A percentile compares a stretch with the other conserved stretches of the same genome.
These are phyloP conservation scores for Xanthia icteritia DNA, from an alignment of 2,888 invertebrate species.

Conservation along the genomic window DNA sequence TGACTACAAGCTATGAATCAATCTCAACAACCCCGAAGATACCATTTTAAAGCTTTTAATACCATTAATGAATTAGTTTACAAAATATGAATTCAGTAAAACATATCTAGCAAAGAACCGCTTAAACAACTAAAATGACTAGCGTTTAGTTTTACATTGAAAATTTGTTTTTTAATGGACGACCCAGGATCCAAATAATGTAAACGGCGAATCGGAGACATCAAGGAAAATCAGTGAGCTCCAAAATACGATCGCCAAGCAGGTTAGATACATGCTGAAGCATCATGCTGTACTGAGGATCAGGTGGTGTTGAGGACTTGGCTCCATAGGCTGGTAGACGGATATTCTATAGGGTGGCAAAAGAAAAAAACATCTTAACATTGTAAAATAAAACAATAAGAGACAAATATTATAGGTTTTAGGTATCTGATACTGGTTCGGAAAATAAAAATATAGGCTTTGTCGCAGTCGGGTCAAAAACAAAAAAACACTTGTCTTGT, in stretches of 20 bases:
- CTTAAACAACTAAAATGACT: slow-evolving; percentile 46
- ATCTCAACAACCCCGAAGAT: neutral
- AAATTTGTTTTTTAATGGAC: slow-evolving; percentile 78
- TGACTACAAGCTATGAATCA: neutral
- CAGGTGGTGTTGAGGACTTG: slow-evolving; percentile 22
- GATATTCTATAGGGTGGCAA: neutral
- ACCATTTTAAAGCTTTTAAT: too few species aligned
- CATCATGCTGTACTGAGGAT: slow-evolving; percentile 55
- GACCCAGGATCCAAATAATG: slow-evolving; percentile 86
- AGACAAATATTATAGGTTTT: neutral
- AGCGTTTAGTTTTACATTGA: slow-evolving; percentile 69
- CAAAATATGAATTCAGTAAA: slow-evolving; percentile 52
- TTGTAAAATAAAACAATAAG: neutral
- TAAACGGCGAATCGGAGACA: slow-evolving; percentile 86
- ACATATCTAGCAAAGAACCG: slow-evolving; percentile 40
- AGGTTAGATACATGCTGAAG: slow-evolving; percentile 90
- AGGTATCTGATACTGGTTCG: too few species aligned
- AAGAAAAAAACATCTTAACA: neutral
- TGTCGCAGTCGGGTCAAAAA: neutral
- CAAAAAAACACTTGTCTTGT: neutral
- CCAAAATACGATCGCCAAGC: slow-evolving; percentile 96
- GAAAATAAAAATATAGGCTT: neutral
- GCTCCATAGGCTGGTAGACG: neutral
- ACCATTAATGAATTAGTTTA: too few species aligned
- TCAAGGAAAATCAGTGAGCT: slow-evolving; percentile 93